Evolutionary conservation across 1,140 invertebrate species (phyloP), one percentile per base, ranked within the genome.

Genomic region (Cydia strobilella): DNA sequence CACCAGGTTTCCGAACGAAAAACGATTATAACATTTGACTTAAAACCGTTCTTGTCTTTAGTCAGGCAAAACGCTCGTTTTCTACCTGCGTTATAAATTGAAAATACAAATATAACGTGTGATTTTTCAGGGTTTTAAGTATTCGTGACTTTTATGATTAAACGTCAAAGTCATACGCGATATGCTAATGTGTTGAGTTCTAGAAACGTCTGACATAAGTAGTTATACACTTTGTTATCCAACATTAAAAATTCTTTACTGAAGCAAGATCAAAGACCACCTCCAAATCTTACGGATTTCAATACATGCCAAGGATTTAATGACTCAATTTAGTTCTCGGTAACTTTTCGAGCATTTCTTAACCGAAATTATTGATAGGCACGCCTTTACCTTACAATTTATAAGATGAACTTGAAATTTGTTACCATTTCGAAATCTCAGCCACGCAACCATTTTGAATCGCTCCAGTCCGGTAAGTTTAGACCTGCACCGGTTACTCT

Each of bases 401-500:
- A 23, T 1, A 35, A 69, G 65, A 77, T 73, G 75, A 76, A 72
- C 62, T 65, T 72, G 35, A 75, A 74, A 79, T 77, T 77, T 62
- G 74, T 63, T 77, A 69, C 35, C 31, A 74, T 81, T 77, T 79
- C 76, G 80, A 76, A 79, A 81, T 66, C 23, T 48, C 39, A 25
- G 35, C 65, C 65, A 69, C 65, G 65, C 65, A 69, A 39, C 31
- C 15, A 69, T 69, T 66, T 69, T 69, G 65, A 69, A 71, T 80
- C 66, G 71, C 76, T 81, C 72, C 73, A 81, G 80, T 78, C 75
- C 73, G 66, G 71, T 76, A 66, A 80, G 79, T 81, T 81, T 78
- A 74, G 77, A 69, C 74, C 65, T 83, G 83, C 78, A 79, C 78
- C 79, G 81, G 80, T 83, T 88, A 80, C 79, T 85, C 79, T 76